Evolutionary conservation across 2,797 vertebrate genomes (phyloP).

Genomic region (Periparus ater): DNA sequence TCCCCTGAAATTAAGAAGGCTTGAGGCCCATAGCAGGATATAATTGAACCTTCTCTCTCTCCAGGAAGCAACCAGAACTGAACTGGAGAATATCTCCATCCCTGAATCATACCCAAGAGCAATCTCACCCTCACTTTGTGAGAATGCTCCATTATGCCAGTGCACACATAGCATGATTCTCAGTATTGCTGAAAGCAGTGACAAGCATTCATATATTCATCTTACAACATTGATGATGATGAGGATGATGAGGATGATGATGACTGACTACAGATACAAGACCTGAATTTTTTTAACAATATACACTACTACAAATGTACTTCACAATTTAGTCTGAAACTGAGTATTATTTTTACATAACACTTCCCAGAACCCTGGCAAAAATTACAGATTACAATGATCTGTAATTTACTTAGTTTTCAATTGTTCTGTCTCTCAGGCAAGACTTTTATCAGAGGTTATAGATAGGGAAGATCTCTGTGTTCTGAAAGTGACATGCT

Average conservation of each 20-base stretch:
- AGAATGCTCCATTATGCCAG: not conserved
- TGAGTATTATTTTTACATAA: not conserved
- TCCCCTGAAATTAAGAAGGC: not conserved
- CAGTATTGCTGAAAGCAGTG: not conserved
- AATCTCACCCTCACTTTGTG: not conserved
- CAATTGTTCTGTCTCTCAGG: not conserved
- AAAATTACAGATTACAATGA: not conserved
- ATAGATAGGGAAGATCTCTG: not conserved
- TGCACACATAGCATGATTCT: not conserved
- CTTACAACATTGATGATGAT: not conserved
- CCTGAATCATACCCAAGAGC: not conserved
- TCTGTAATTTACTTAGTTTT: not conserved
- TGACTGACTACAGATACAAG: not conserved
- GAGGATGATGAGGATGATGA: not conserved
- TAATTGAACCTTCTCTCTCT: not conserved
- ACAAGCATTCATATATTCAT: not conserved
- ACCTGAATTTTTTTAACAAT: not conserved
- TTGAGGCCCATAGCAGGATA: not conserved
- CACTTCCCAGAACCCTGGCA: not conserved
- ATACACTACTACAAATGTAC: not conserved
- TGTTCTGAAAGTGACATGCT: not conserved
- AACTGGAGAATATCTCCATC: not conserved
- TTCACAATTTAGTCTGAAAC: not conserved
- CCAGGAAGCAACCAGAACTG: not conserved
- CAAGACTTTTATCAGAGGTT: not conserved